Percentiles rank a stretch among this genome's conserved stretches.
phyloP scores from a whole-genome alignment of 2,888 invertebrate genomes.

The Ryuthela nishihirai region DNA sequence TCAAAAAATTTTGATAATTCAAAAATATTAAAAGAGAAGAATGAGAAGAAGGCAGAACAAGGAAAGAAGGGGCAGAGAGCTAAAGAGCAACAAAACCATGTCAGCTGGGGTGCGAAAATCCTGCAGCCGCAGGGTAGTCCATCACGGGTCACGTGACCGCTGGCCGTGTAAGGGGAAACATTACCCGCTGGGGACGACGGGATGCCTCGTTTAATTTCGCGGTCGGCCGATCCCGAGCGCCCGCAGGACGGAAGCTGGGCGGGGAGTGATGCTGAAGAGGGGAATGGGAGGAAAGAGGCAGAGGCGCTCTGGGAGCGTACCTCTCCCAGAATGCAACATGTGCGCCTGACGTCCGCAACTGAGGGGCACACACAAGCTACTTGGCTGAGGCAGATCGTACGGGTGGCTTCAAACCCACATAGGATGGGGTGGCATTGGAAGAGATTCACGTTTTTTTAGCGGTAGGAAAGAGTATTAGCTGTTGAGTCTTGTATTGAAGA shows the following conservation, averaged over 20 bases:
- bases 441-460: too few species aligned
- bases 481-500: too few species aligned
- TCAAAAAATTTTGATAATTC: too few species aligned
- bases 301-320: not conserved
- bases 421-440: too few species aligned
- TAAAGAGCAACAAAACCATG: too few species aligned
- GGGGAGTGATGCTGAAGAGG: constrained; percentile 1
- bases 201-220: constrained; percentile 39
- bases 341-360: constrained; percentile 13
- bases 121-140: constrained; percentile 18
- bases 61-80: too few species aligned
- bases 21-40: too few species aligned
- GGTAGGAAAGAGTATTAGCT: too few species aligned
- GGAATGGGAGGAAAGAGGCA: not conserved
- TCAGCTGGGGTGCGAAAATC: constrained; percentile 22
- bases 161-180: constrained; percentile 6
- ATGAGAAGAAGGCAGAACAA: too few species aligned
- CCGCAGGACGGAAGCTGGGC: constrained; percentile 17
- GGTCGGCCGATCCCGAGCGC: constrained; percentile 20
- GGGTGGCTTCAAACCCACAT: too few species aligned
- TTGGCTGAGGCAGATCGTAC: too few species aligned
- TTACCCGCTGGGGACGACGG: constrained; percentile 31
- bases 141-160: constrained; percentile 30
- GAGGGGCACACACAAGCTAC: too few species aligned
- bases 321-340: constrained; percentile 23